Evolutionary conservation across 1,140 invertebrate species (phyloP).

Genomic region (Macrocentrus cingulum): DNA sequence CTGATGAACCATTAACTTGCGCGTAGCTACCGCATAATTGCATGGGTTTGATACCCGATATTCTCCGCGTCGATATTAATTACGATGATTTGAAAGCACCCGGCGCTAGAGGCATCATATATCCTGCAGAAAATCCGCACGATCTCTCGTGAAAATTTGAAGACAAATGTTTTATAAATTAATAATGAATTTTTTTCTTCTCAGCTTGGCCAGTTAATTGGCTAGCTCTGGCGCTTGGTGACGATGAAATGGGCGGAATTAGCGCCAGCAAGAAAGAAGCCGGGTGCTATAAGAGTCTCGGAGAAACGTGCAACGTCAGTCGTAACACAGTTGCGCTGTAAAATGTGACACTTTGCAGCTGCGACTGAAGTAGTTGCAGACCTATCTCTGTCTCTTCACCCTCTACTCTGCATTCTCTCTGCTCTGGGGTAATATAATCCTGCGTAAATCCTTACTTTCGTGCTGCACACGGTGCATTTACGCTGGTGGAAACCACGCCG

Average conservation of each 20-base stretch:
- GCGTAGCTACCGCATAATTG: constrained; percentile 17
- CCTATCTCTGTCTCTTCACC: background rate
- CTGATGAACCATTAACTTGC: background rate
- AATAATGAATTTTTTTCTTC: no score
- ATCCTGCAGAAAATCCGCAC: no score
- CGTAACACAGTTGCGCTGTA: constrained; percentile 30
- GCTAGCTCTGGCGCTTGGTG: no score
- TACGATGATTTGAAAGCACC: constrained; percentile 6
- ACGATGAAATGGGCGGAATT: no score
- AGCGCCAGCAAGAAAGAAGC: background rate
- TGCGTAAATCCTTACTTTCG: no score
- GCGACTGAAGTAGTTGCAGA: no score
- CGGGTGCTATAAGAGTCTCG: constrained; percentile 12
- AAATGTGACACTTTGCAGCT: constrained; percentile 43
- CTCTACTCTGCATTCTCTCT: background rate
- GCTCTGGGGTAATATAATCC: background rate
- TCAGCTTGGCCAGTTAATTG: no score
- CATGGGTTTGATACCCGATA: constrained; percentile 26
- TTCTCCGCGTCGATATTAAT: constrained; percentile 12
- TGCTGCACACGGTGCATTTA: no score
- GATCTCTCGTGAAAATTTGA: no score
- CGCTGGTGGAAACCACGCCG: no score
- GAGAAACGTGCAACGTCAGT: constrained; percentile 34
- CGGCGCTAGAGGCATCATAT: background rate
- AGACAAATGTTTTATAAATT: no score